Evolutionary conservation across 2,888 invertebrate species (phyloP), one percentile per base, ranked within the genome.

Genomic region (Xestia c-nigrum): DNA sequence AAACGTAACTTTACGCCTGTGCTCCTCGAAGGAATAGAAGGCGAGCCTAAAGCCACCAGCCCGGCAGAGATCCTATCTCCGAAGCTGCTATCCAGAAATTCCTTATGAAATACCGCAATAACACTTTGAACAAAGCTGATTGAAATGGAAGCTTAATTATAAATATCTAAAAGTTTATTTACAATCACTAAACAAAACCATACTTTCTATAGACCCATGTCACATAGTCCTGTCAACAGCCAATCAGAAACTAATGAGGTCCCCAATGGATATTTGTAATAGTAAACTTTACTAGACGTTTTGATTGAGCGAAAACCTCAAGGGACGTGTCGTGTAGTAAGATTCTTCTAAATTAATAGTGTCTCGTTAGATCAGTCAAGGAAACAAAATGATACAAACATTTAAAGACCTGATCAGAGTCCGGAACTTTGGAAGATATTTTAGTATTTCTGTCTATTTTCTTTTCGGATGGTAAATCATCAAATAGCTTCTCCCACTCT

Each of bases 191-290:
- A 16, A 47, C 10, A 16, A 40, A 47, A 76, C 21, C 16, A 21
- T 47, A 57, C 12, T 0, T 43, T 63, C 14, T n/a, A 63, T 40
- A 47, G 3, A 38, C 59, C 16, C 12, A 38, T 77, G 3, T 59
- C 50, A 72, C 38, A 74, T 64, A 21, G 38, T n/a, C 31, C 9
- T 7, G 19, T 40, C 10, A 38, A 19, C 19, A 52, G 43, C 47
- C 40, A 55, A 61, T 61, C 59, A 38, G 40, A 19, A 52, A 75
- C 50, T 75, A 81, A 79, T 65, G 63, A 81, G 40, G 55, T 68
- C 68, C 68, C 76, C 31, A 59, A 19, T 46, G 31, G 68, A 67
- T 80, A 72, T 78, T 57, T 80, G 72, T 64, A 66, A 55, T n/a
- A 72, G n/a, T 57, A 80, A 74, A 80, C 47, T 71, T 71, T 50